Evolutionary conservation across 2,113 vertebrate genomes (phyloP).

Genomic region (Scomber colias): DNA sequence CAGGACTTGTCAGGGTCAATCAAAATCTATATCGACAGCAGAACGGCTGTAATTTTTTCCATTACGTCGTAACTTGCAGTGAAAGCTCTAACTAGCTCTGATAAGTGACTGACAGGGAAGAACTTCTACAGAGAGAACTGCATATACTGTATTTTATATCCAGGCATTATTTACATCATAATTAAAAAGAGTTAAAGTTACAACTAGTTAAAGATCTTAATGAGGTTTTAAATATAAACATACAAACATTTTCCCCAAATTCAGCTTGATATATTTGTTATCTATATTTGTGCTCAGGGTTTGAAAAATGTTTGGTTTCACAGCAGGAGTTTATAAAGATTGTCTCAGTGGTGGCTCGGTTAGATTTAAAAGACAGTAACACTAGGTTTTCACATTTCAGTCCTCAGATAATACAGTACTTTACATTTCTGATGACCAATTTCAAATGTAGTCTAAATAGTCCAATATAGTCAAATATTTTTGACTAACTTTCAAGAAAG

Average conservation of each 20-base stretch:
- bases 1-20: conserved; percentile 44
- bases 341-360: too few species aligned
- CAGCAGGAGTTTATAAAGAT: too few species aligned
- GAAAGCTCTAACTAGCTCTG: neutral
- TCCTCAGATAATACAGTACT: too few species aligned
- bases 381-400: too few species aligned
- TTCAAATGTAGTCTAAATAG: too few species aligned
- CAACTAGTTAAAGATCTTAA: neutral
- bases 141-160: too few species aligned
- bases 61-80: conserved; percentile 4
- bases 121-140: neutral
- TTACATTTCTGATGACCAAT: too few species aligned
- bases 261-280: neutral
- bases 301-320: too few species aligned
- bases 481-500: too few species aligned
- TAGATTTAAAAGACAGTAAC: too few species aligned
- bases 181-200: neutral
- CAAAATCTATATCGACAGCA: conserved; percentile 20
- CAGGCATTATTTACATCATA: neutral
- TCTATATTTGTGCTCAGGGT: neutral
- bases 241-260: neutral
- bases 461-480: too few species aligned
- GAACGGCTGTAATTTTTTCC: conserved; percentile 21
- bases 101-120: neutral
- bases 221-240: too few species aligned